phyloP scores from a whole-genome alignment of 2,888 invertebrate species.

The Synanthedon andrenaeformis region DNA sequence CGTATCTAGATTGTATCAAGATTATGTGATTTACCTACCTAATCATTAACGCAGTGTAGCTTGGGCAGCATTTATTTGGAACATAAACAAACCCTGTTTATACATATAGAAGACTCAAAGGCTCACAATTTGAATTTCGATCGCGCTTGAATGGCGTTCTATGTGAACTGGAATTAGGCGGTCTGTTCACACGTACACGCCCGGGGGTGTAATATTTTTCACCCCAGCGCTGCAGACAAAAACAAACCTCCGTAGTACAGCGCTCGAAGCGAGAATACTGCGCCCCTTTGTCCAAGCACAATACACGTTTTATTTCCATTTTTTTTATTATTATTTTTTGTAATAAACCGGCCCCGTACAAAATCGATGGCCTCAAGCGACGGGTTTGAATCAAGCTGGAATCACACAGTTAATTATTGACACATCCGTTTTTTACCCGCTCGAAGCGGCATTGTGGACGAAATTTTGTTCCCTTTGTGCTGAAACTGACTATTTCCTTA shows the following conservation, averaged over 20 bases:
- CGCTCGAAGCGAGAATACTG: conserved; percentile 18
- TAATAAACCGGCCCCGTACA: conserved; percentile 36
- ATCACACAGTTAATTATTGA: conserved; percentile 68
- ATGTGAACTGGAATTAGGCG: conserved; percentile 2
- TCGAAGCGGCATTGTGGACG: conserved; percentile 41
- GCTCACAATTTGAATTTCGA: neutral
- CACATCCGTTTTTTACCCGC: conserved; percentile 61
- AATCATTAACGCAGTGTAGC: no score
- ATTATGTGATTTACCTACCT: no score
- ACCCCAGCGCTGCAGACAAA: conserved; percentile 32
- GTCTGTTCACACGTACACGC: conserved; percentile 36
- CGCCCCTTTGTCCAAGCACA: conserved; percentile 33
- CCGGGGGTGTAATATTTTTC: conserved; percentile 68
- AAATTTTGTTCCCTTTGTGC: conserved; percentile 47
- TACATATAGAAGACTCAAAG: neutral
- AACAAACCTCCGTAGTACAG: conserved; percentile 13
- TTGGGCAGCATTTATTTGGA: no score
- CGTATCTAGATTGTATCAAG: no score
- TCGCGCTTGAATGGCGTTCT: neutral
- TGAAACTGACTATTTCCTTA: conserved; percentile 57
- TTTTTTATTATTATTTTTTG: conserved; percentile 12
- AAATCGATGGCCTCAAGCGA: conserved; percentile 58
- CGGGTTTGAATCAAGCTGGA: conserved; percentile 39
- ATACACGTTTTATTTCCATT: conserved; percentile 34
- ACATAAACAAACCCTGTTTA: no score